These are phyloP conservation scores for Anthopleura sola DNA, from an alignment of 64 coral and sea anemone genomes.

Conservation along the genomic window DNA sequence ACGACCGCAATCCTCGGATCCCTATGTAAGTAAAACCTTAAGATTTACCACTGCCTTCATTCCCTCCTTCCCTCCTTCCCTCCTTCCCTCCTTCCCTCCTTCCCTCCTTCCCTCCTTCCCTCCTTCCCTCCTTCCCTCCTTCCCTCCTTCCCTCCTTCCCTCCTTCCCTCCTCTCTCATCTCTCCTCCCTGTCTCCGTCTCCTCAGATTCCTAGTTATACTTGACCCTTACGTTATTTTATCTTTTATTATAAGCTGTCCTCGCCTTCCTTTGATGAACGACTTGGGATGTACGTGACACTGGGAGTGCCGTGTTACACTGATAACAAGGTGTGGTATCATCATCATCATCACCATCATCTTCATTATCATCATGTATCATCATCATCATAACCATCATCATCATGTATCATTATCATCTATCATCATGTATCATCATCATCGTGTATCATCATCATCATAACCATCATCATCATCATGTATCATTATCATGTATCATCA, in stretches of 20 bases:
- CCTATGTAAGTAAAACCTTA: slow-evolving; percentile 24
- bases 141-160: too few relatives aligned
- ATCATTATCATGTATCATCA: background rate
- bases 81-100: too few relatives aligned
- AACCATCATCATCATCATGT: background rate
- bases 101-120: too few relatives aligned
- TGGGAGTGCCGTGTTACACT: slow-evolving; percentile 76
- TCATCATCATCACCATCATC: background rate
- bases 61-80: too few relatives aligned
- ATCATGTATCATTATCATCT: background rate
- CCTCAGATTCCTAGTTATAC: too few relatives aligned
- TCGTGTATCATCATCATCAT: background rate
- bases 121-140: too few relatives aligned
- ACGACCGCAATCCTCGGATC: slow-evolving; percentile 35
- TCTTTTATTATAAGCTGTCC: slow-evolving; percentile 31
- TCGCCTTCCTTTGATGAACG: slow-evolving; percentile 65
- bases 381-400: background rate
- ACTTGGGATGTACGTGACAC: slow-evolving; percentile 74
- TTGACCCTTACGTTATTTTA: background rate
- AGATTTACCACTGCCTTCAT: too few relatives aligned
- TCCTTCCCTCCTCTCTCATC: too few relatives aligned
- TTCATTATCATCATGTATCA: background rate
- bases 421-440: background rate
- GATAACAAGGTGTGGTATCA: slow-evolving; percentile 46
- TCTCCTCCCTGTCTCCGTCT: too few relatives aligned